Conservation (phyloP, 2,113 vertebrate genomes). For the Carlito syrichta region DNA sequence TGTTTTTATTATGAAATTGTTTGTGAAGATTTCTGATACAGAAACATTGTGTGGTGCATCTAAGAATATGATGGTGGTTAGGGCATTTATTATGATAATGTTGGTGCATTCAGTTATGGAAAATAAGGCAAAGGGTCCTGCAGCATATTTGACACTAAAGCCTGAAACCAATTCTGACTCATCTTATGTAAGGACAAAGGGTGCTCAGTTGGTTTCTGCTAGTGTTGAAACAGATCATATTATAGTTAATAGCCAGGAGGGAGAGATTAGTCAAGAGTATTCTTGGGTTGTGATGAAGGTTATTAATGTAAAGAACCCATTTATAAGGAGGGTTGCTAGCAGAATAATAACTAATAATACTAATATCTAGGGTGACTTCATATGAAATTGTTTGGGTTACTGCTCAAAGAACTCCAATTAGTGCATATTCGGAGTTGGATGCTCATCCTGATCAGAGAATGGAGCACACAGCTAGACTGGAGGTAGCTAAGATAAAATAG, state of each 20-base stretch:
- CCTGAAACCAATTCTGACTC: neutral
- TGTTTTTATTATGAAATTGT: neutral
- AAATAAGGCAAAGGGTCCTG: neutral
- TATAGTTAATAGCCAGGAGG: fast-evolving
- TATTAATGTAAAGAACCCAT: too few relatives aligned
- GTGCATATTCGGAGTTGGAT: neutral
- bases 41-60: fast-evolving
- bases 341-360: too few relatives aligned
- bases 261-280: fast-evolving
- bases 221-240: fast-evolving
- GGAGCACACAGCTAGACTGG: neutral
- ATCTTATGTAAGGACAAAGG: fast-evolving
- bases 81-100: neutral
- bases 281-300: fast-evolving
- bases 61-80: fast-evolving
- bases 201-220: fast-evolving
- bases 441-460: neutral
- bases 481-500: fast-evolving
- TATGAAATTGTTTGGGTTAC: neutral
- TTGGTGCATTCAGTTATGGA: neutral
- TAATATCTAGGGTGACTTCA: fast-evolving
- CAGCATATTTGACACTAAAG: neutral
- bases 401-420: fast-evolving
- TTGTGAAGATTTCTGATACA: too few relatives aligned
- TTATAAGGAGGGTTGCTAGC: too few relatives aligned